Evolutionary conservation across 92 coral and sea anemone species (phyloP).

Genomic region (Scolanthus callimorphus): DNA sequence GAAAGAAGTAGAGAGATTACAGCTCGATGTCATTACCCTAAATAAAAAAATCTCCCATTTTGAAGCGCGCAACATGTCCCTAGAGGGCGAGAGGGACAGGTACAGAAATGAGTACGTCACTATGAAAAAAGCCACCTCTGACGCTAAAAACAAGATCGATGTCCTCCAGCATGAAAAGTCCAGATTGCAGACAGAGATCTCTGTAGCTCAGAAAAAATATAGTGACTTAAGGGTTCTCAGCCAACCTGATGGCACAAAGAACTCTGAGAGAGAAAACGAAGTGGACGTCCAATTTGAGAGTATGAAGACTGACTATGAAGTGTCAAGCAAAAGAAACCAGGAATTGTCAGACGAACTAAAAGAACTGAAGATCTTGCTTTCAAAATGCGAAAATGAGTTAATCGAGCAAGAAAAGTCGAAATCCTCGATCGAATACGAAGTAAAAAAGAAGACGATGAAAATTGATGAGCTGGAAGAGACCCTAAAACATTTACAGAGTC

Average conservation of each 20-base stretch:
- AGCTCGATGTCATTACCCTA: conserved; percentile 45
- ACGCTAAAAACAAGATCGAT: conserved; percentile 48
- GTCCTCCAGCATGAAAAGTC: conserved; percentile 46
- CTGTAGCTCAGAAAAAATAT: conserved; percentile 16
- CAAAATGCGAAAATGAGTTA: conserved; percentile 1
- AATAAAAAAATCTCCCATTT: conserved; percentile 50
- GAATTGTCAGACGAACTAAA: conserved; percentile 16
- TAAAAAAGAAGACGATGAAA: conserved; percentile 15
- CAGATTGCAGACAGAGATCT: conserved; percentile 42
- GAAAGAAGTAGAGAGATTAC: conserved; percentile 40
- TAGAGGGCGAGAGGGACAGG: conserved; percentile 54
- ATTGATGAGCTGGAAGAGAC: conserved; percentile 44
- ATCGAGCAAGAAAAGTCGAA: conserved; percentile 12
- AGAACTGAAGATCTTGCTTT: conserved; percentile 11
- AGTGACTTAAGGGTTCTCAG: conserved; percentile 6
- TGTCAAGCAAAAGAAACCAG: conserved; percentile 15
- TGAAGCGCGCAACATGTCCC: conserved; percentile 41
- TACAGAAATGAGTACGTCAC: conserved; percentile 24
- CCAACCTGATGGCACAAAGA: conserved; percentile 6
- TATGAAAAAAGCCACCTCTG: conserved; percentile 52
- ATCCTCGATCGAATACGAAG: conserved; percentile 40
- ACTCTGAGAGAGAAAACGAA: not conserved
- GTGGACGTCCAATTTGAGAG: conserved; percentile 6
- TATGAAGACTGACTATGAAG: conserved; percentile 15
- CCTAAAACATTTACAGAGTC: conserved; percentile 4